These are phyloP conservation scores for Nomada fabriciana DNA, from an alignment of 2,888 invertebrate genomes.

Conservation along the genomic window DNA sequence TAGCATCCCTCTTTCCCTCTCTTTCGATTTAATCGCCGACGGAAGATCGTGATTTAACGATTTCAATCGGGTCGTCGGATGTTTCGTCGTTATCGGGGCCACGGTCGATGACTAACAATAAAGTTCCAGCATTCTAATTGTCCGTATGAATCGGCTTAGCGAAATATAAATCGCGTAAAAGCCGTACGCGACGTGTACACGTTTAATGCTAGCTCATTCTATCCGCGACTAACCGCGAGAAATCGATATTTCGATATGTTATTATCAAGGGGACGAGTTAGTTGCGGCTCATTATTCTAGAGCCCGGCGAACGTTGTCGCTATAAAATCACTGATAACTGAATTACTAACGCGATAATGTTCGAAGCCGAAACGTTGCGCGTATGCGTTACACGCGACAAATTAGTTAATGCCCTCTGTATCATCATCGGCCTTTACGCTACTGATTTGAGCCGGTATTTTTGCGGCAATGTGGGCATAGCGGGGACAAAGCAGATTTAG, in stretches of 20 bases:
- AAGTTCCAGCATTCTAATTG: slow-evolving; percentile 42
- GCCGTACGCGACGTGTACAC: not conserved
- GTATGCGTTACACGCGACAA: slow-evolving; percentile 30
- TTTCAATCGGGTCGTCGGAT: slow-evolving; percentile 5
- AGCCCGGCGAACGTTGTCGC: slow-evolving; percentile 45
- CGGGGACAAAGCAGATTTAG: not conserved
- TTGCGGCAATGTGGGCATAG: not conserved
- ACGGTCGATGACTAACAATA: slow-evolving; percentile 28
- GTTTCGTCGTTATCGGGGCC: slow-evolving; percentile 2
- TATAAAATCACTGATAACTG: slow-evolving; percentile 58
- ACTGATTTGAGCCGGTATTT: slow-evolving; percentile 33
- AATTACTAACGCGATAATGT: slow-evolving; percentile 63
- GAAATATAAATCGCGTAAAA: slow-evolving; percentile 39
- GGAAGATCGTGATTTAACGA: not conserved
- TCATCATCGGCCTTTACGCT: slow-evolving; percentile 23
- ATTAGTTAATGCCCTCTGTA: slow-evolving; percentile 55
- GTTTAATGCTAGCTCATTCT: not conserved
- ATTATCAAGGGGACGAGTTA: slow-evolving; percentile 53
- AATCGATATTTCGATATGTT: slow-evolving; percentile 63
- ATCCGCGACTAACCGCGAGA: not conserved
- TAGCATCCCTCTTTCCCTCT: not conserved
- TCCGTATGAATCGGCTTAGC: slow-evolving; percentile 43
- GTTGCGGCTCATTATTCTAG: slow-evolving; percentile 56
- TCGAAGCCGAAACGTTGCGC: slow-evolving; percentile 37
- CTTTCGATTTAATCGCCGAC: slow-evolving; percentile 8